phyloP scores from a whole-genome alignment of 2,113 vertebrate species.

The Anthoscopus minutus region DNA sequence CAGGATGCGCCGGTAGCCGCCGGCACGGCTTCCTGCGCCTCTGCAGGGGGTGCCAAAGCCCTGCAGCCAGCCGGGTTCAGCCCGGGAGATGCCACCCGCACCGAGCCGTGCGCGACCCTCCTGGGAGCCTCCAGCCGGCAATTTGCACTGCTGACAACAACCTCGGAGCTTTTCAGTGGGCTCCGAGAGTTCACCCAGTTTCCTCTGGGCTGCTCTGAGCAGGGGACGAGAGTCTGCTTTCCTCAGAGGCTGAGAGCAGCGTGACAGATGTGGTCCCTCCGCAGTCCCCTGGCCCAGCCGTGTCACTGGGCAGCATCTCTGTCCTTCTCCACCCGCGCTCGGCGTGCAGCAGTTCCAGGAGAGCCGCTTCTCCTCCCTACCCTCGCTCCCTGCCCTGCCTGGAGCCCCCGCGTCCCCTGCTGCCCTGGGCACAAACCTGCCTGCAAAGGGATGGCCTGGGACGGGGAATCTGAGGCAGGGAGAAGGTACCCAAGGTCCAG shows the following conservation, averaged over 20 bases:
- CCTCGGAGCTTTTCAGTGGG: accelerated
- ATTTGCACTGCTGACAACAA: accelerated
- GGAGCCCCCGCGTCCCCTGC: neutral
- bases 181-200: accelerated
- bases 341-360: neutral
- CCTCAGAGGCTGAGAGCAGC: neutral
- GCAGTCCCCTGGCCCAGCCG: neutral
- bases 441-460: neutral
- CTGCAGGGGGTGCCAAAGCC: conserved; percentile 60
- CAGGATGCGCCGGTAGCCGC: accelerated
- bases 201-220: neutral
- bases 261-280: accelerated
- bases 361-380: neutral
- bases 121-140: accelerated
- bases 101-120: accelerated
- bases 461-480: neutral
- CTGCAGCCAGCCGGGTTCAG: neutral
- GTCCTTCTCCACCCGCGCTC: accelerated
- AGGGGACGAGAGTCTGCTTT: neutral
- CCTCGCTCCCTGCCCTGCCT: neutral
- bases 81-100: neutral
- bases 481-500: neutral
- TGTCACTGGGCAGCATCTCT: accelerated
- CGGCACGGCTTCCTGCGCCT: neutral
- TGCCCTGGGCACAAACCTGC: neutral